phyloP scores from a whole-genome alignment of 2,113 vertebrate species.

The Pachycephala philippinensis region DNA sequence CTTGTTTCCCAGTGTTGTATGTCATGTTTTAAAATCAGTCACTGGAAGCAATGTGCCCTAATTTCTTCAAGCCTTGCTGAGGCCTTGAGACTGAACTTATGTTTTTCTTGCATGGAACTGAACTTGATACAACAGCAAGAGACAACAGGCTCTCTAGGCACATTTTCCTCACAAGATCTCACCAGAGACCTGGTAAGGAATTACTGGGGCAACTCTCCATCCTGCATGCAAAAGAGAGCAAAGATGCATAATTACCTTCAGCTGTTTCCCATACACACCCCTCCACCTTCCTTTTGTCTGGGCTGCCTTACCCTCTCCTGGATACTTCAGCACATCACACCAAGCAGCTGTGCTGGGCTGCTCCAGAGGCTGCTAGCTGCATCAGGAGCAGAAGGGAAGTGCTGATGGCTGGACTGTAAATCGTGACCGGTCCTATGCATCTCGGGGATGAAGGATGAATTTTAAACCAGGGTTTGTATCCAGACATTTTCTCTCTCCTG shows the following conservation, averaged over 20 bases:
- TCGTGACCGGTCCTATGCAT: not conserved
- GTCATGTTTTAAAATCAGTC: constrained; percentile 21
- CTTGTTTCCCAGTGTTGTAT: not conserved
- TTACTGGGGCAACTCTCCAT: not conserved
- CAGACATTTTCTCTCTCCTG: not conserved
- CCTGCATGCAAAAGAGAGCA: not conserved
- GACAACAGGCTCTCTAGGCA: not conserved
- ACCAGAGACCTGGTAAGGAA: not conserved
- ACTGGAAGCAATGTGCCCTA: constrained; percentile 3
- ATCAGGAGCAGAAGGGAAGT: not conserved
- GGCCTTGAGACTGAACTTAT: not conserved
- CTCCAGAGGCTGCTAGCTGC: not conserved
- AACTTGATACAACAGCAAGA: not conserved
- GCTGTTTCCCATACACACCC: not conserved
- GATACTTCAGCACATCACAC: not conserved
- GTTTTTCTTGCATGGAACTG: not conserved
- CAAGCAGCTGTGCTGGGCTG: not conserved
- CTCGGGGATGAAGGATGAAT: not conserved
- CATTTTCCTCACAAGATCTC: not conserved
- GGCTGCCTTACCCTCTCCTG: not conserved
- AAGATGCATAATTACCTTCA: not conserved
- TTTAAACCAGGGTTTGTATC: not conserved
- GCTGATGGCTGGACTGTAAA: not conserved
- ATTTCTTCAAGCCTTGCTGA: not conserved
- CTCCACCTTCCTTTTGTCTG: not conserved